Base-by-base conservation (phyloP, 2,113 vertebrate species). In the Salvelinus namaycush region DNA sequence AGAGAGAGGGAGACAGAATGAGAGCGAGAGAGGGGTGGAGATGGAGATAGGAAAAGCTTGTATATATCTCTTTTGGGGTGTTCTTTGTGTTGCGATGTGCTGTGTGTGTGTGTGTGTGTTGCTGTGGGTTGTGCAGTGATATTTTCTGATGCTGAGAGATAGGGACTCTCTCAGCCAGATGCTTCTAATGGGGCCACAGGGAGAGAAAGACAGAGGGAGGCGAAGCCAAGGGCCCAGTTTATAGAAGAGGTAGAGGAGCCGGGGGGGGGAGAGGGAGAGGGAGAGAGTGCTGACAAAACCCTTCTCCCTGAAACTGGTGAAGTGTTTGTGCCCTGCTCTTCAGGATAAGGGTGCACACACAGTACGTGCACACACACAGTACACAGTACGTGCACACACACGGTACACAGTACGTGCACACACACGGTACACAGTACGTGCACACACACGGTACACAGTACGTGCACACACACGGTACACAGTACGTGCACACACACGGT, bases 111-210 rank as follows among this genome's bases (percentile, higher is more conserved):
- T 74, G 13, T 59, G 60, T 57, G 20, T 78, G 14, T 0, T 72
- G 20, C 22, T 27, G 1, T 69, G 3, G 39, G 44, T 34, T 29
- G 4, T 27, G 22, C 7, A 13, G 62, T 59, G 51, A 54, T 54
- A 54, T 54, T 54, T 54, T 18, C 51, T 54, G 51, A 54, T 1
- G 16, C 51, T 51, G 2, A 27, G 8, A 27, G 71, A 20, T 1
- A 5, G 72, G 8, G 68, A 73, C 12, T n/a, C 4, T 60, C 60
- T 34, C 34, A 34, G 82, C 85, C 80, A 81, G 78, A 75, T 81
- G 73, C 49, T 78, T 76, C 72, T 72, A 72, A 84, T 78, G 81
- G 84, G 81, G 75, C 73, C 76, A 71, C 73, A 82, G 80, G 76
- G 77, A 76, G 51, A 75, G 75, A 74, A 81, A 64, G 31, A 77